A percentile compares a stretch with the other conserved stretches of the same genome.
Evolutionary conservation across 2,797 vertebrate genomes (phyloP).

Genomic region (Chelidonichthys spinosus): DNA sequence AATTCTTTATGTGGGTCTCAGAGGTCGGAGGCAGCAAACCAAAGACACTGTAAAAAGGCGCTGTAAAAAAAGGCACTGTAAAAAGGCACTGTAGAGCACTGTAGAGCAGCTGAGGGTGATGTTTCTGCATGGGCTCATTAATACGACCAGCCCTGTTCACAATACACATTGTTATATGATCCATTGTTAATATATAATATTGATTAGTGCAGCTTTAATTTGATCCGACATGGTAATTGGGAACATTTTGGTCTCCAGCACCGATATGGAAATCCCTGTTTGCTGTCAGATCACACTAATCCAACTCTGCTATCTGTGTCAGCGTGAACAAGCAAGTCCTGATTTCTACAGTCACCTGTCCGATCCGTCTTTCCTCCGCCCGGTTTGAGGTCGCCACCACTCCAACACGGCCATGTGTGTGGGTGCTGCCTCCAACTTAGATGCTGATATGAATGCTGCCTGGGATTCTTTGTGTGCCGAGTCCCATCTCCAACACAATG

Average conservation of each 20-base stretch:
- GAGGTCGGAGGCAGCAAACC: no score
- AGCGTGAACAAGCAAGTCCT: slow-evolving; percentile 7
- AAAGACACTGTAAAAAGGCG: no score
- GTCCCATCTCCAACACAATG: slow-evolving; percentile 11
- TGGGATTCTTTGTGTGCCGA: slow-evolving; percentile 29
- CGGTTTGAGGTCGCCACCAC: slow-evolving; percentile 4
- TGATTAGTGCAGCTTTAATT: no score
- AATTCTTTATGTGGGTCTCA: no score
- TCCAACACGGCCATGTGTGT: slow-evolving; percentile 10
- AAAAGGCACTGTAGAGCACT: no score
- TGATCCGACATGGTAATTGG: background rate
- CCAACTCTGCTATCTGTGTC: slow-evolving; percentile 31
- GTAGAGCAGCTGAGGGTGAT: no score
- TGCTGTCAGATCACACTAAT: slow-evolving; percentile 53
- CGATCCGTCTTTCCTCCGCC: background rate
- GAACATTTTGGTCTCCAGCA: slow-evolving; percentile 12
- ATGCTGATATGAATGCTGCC: slow-evolving; percentile 19
- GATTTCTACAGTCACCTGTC: slow-evolving; percentile 29
- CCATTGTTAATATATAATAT: no score
- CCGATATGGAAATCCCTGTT: slow-evolving; percentile 25
- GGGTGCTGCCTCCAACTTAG: slow-evolving; percentile 35
- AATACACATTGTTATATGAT: no score
- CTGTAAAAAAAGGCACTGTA: no score
- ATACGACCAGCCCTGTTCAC: no score
- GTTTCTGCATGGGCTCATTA: no score